Evolutionary conservation across 2,797 vertebrate genomes (phyloP), one percentile per base, ranked within the genome.

Genomic region (Cynopterus sphinx): DNA sequence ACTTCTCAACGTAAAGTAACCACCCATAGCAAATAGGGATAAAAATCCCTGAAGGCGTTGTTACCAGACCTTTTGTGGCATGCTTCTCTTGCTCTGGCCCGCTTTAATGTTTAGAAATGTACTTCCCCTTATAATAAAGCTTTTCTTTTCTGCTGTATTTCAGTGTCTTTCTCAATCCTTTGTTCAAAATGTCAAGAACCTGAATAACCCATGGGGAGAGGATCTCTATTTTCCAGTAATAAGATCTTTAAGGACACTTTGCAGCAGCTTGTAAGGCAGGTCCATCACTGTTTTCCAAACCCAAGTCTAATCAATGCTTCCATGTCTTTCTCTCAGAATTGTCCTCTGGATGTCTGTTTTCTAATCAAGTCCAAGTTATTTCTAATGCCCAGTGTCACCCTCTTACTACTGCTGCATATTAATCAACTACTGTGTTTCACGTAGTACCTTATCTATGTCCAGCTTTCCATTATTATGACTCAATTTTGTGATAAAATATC

Each of bases 341-440:
- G 3, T 1, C 3, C 8, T 17, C 22, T 53, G 4, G 41, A 31
- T 67, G 2, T 0, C 1, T 2, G 0, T 51, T 59, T 10, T 13
- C 5, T 17, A 26, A 68, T n/a, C 16, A 68, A 82, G 53, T 26
- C 2, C 13, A 46, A 0, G 2, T 85, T 51, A 55, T 6, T 0
- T 4, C 1, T 39, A 4, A 46, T 83, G 11, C 67, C 9, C 4
- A 61, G 2, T 17, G 4, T 51, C 46, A 63, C 11, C 26, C 21
- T 43, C 13, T 83, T 68, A 9, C 28, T 75, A 15, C n/a, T 28
- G 43, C 2, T 57, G 1, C 9, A 12, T 21, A 46, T 41, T n/a
- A 73, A 77, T 31, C 53, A 68, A 51, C 2, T 46, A 63, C 1
- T 63, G 4, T 53, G 28, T 89, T 83, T 26, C 2, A 67, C 8